Conservation (phyloP, 2,113 vertebrate genomes). For the Gambusia affinis region DNA sequence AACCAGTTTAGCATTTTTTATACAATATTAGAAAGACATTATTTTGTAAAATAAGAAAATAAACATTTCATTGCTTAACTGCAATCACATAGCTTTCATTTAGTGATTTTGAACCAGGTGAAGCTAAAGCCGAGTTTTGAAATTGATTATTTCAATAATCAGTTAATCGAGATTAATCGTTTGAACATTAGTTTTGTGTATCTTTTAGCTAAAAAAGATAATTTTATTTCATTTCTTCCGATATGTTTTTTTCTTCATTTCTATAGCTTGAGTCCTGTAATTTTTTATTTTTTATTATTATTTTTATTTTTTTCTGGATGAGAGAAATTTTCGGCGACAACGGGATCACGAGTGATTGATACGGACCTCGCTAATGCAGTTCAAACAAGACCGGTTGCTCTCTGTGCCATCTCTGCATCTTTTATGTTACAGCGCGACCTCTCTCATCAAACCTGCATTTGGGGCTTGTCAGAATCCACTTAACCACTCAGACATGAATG, state of each 20-base stretch:
- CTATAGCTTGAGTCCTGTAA: background rate
- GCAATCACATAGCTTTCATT: too few relatives aligned
- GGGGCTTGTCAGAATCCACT: constrained; percentile 67
- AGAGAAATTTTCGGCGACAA: background rate
- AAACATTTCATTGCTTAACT: background rate
- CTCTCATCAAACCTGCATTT: constrained; percentile 50
- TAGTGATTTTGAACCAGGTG: too few relatives aligned
- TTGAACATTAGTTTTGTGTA: background rate
- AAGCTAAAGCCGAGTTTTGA: too few relatives aligned
- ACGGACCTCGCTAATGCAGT: constrained; percentile 10
- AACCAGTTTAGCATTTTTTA: too few relatives aligned
- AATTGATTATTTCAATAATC: too few relatives aligned
- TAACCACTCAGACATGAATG: constrained; percentile 60
- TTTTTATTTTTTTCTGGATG: background rate
- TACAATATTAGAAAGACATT: too few relatives aligned
- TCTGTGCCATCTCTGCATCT: constrained; percentile 33
- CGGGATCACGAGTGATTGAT: constrained; percentile 3
- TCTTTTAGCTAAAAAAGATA: background rate
- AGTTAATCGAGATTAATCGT: too few relatives aligned
- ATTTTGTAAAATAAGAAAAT: too few relatives aligned
- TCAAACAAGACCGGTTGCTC: constrained; percentile 29
- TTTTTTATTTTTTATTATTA: too few relatives aligned
- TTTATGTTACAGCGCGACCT: constrained; percentile 34
- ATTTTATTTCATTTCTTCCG: background rate
- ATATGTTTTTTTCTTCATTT: background rate